Evolutionary conservation across 2,888 invertebrate species (phyloP).

Genomic region (Andrena minutula): DNA sequence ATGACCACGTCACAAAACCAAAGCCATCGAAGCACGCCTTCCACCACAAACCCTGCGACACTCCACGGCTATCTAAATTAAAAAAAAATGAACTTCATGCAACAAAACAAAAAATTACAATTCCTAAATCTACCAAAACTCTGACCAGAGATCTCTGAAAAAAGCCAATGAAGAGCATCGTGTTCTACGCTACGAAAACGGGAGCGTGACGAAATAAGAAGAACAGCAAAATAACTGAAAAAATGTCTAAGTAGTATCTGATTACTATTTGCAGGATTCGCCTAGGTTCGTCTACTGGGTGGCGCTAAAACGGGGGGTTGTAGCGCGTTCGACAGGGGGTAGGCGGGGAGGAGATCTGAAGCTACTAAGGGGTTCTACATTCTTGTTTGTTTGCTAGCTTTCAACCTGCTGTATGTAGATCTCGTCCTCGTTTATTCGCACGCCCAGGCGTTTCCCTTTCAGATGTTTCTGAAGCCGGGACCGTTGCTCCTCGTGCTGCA

Average conservation of each 20-base stretch:
- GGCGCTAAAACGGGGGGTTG: conserved; percentile 2
- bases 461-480: conserved; percentile 80
- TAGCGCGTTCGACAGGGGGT: conserved; percentile 14
- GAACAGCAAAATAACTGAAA: neutral
- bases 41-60: neutral
- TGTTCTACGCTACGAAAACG: neutral
- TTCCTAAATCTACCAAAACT: neutral
- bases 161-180: neutral
- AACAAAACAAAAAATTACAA: neutral
- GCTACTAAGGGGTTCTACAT: conserved; percentile 37
- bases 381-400: conserved; percentile 53
- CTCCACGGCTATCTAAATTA: neutral
- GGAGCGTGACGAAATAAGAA: neutral
- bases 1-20: conserved; percentile 6
- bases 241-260: neutral
- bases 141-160: neutral
- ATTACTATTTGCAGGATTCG: conserved; percentile 22
- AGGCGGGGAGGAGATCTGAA: conserved; percentile 42
- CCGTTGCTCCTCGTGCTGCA: conserved; percentile 83
- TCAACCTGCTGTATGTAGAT: conserved; percentile 81
- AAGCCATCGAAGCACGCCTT: neutral
- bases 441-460: conserved; percentile 77
- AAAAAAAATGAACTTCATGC: conserved; percentile 18
- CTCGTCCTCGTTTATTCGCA: conserved; percentile 79
- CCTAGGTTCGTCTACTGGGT: conserved; percentile 15